Percentiles rank a stretch among this genome's conserved stretches.
phyloP scores from a whole-genome alignment of 2,113 vertebrate species.

The Vulpes ferrilata region DNA sequence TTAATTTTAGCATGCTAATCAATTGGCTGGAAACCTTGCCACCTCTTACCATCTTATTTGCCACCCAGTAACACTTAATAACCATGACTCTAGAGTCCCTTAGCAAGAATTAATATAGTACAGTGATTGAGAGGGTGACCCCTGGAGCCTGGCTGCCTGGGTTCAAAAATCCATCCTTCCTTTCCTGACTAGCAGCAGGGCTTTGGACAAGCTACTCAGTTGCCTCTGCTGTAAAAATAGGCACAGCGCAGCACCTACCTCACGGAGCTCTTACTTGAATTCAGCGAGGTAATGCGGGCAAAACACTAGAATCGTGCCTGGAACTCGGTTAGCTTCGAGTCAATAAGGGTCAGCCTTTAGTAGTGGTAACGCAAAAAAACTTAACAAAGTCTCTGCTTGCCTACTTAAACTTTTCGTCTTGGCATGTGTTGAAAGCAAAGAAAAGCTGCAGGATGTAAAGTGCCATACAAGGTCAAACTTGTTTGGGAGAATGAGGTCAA shows the following conservation, averaged over 20 bases:
- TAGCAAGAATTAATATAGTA: not conserved
- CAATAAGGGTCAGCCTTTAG: constrained; percentile 45
- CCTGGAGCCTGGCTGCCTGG: not conserved
- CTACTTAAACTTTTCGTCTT: constrained; percentile 41
- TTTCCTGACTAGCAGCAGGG: not conserved
- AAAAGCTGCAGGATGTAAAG: constrained; percentile 19
- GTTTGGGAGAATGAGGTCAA: not conserved
- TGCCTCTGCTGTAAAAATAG: constrained; percentile 65
- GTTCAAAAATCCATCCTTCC: not conserved
- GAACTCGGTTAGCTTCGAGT: constrained; percentile 13
- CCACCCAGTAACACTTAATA: not conserved
- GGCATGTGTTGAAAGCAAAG: constrained; percentile 13
- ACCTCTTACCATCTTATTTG: not conserved
- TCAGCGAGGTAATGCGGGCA: not conserved
- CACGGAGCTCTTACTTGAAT: constrained; percentile 21
- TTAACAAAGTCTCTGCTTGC: constrained; percentile 11
- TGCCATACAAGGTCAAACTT: not conserved
- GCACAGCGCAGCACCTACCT: not conserved
- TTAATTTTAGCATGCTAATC: not conserved
- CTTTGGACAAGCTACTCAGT: constrained; percentile 4
- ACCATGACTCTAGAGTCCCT: not conserved
- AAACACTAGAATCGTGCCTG: not conserved
- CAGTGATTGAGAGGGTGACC: not conserved
- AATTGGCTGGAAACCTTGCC: not conserved
- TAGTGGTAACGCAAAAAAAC: constrained; percentile 39